Evolutionary conservation across 1,140 invertebrate species (phyloP), one percentile per base, ranked within the genome.

Genomic region (Caenorhabditis brenneri): DNA sequence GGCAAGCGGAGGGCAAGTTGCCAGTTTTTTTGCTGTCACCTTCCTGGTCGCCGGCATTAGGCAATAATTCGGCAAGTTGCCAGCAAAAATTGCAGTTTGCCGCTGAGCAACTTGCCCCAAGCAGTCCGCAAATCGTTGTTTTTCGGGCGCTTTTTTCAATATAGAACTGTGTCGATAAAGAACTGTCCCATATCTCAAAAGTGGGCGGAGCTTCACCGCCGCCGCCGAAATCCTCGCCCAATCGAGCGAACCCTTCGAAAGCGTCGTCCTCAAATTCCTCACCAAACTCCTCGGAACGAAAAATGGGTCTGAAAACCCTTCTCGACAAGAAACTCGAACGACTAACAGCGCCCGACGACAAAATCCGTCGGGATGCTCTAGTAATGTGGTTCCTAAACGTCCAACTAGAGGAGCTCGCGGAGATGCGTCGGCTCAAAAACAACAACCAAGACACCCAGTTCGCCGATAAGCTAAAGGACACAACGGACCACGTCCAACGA

Each of bases 361-460:
- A 80, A 74, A 87, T 84, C 7, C 55, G 79, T 46, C 79, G 85
- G n/a, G 86, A 87, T 33, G 79, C 53, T 10, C 55, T 87, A 12
- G 85, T 87, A 2, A 80, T 86, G 60, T 87, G 85, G 86, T 69
- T 87, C 15, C 31, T 87, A 9, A 82, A 87, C 15, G 49, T 86
- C 24, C 85, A 86, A 42, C 33, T 87, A 31, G 51, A 42, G 29
- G 86, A 87, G 58, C 24, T 87, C 69, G 81, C 81, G 15, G 81
- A 86, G 36, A 69, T 79, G 51, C n/a, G 81, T 42, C 42, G 69
- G 53, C 16, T 27, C n/a, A 58, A 69, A 46, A 58, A 16, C 33
- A 39, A 46, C 10, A 51, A 5, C 2, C 36, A 4, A 15, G 49
- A 42, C 39, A 29, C 36, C 4, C 33, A 6, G 16, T 33, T 16